Conservation (phyloP, 1,140 invertebrate species). For the Zelostemma sp. region DNA sequence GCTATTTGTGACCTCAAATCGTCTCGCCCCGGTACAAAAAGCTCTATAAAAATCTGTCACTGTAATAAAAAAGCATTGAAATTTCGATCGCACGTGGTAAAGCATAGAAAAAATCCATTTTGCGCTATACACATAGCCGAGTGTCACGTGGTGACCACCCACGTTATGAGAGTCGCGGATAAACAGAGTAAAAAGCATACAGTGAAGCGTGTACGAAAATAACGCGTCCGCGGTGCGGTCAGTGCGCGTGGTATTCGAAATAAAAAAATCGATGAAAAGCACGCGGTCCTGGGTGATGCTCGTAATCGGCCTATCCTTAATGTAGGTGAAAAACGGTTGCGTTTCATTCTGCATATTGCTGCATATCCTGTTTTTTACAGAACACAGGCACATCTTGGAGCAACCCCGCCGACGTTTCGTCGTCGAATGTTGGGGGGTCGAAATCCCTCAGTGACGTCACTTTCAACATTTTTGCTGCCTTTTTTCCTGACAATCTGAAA, state of each 20-base stretch:
- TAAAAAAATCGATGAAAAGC: slow-evolving; percentile 14
- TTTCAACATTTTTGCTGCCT: slow-evolving; percentile 62
- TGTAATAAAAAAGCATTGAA: no score
- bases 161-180: slow-evolving; percentile 68
- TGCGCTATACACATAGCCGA: no score
- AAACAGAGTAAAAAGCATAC: slow-evolving; percentile 58
- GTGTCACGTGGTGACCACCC: slow-evolving; percentile 67
- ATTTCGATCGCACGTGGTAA: no score
- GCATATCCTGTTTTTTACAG: slow-evolving; percentile 51
- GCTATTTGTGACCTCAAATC: no score
- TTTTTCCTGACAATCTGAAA: no score
- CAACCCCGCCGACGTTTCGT: slow-evolving; percentile 47
- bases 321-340: slow-evolving; percentile 54
- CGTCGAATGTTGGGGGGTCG: slow-evolving; percentile 45
- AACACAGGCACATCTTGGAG: slow-evolving; percentile 40
- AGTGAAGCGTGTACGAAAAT: slow-evolving; percentile 32
- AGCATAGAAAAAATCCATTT: no score
- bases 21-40: no score
- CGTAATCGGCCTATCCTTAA: slow-evolving; percentile 57
- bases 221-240: no score
- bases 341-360: slow-evolving; percentile 56
- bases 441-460: slow-evolving; percentile 58
- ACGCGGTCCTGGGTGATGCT: slow-evolving; percentile 55
- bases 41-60: no score
- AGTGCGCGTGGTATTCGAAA: slow-evolving; percentile 12